phyloP scores from a whole-genome alignment of 2,113 vertebrate species.

The Limnothrissa miodon region DNA sequence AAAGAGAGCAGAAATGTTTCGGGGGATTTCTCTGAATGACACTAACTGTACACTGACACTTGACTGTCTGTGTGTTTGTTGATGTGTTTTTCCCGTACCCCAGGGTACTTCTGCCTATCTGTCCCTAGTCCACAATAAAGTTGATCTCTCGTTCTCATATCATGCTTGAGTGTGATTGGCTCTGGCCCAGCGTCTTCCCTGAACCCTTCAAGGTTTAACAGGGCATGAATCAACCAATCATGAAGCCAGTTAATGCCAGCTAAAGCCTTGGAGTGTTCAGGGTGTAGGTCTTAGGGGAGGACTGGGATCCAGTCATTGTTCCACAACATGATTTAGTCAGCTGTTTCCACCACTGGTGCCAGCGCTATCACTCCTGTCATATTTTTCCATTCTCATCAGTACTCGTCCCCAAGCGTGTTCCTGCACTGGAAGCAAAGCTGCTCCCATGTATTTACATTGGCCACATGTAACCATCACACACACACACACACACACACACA shows the following conservation, averaged over 20 bases:
- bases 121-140: neutral
- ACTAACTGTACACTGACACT: neutral
- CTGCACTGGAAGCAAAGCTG: neutral
- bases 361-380: neutral
- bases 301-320: neutral
- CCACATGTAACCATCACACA: no score
- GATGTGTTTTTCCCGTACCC: neutral
- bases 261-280: no score
- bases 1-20: conserved; percentile 18
- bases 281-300: no score
- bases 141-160: neutral
- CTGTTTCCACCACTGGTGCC: neutral
- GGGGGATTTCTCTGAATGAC: conserved; percentile 42
- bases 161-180: neutral
- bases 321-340: neutral
- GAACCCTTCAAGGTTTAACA: no score
- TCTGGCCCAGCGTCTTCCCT: no score
- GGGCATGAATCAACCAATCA: no score
- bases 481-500: no score
- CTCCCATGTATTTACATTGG: neutral
- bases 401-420: neutral
- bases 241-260: no score
- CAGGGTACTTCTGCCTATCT: neutral
- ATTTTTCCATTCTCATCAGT: neutral
- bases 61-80: neutral